Evolutionary conservation across 2,113 vertebrate genomes (phyloP).

Genomic region (Bubo bubo): DNA sequence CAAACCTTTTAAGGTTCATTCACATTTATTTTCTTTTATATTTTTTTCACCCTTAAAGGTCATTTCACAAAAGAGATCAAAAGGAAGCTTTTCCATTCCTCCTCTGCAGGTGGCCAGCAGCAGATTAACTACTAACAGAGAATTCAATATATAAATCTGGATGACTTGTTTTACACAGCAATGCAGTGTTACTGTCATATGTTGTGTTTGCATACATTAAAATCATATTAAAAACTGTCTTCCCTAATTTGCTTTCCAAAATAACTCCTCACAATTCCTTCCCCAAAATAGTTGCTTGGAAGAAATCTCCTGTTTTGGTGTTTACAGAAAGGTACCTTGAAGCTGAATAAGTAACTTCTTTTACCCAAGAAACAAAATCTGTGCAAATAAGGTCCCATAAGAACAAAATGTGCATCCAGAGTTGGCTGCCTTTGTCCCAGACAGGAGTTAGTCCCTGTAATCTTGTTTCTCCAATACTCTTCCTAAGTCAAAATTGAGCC

Average conservation of each 20-base stretch:
- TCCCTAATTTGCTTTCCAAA: slow-evolving; percentile 34
- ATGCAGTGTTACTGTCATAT: slow-evolving; percentile 30
- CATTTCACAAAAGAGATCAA: slow-evolving; percentile 82
- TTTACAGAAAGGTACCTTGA: background rate
- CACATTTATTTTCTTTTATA: slow-evolving; percentile 75
- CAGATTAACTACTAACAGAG: slow-evolving; percentile 78
- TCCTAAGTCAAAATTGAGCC: background rate
- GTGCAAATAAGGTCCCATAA: background rate
- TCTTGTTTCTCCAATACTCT: background rate
- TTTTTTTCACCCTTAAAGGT: slow-evolving; percentile 79
- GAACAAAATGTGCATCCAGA: background rate
- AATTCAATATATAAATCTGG: slow-evolving; percentile 66
- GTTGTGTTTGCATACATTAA: slow-evolving; percentile 50
- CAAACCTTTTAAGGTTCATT: slow-evolving; percentile 79
- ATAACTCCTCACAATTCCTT: background rate
- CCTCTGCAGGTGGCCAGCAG: slow-evolving; percentile 76
- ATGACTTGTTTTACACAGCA: slow-evolving; percentile 67
- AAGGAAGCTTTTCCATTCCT: slow-evolving; percentile 74
- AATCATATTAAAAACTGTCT: slow-evolving; percentile 26
- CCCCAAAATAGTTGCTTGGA: background rate
- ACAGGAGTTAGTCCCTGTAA: background rate
- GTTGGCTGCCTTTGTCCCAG: background rate
- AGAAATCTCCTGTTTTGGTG: background rate
- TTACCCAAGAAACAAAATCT: background rate
- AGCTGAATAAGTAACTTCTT: background rate